Base-by-base conservation (phyloP, 1,140 invertebrate species). In the Mylabris phalerata region DNA sequence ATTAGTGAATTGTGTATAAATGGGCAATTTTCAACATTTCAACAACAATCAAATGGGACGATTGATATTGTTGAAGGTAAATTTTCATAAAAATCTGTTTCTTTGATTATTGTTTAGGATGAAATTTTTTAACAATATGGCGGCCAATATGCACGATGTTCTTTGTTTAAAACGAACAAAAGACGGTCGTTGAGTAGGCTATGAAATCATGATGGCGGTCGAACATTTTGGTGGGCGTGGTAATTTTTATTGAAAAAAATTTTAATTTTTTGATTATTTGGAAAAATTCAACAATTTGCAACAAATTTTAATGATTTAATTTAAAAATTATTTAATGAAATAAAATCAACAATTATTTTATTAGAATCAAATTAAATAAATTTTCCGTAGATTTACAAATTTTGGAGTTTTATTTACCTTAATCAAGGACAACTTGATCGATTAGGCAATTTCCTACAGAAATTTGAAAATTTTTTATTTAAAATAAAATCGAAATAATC, bases 101-200 rank as follows among this genome's bases (percentile, higher is more conserved):
- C 4, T 32, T 32, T 73, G 9, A 42, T 71, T 63, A 50, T 69
- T 66, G 68, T 67, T 69, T 71, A 66, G 67, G 64, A 45, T 42
- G 60, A 66, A 63, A 67, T 64, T 73, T 70, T 63, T 64, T 68
- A 61, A 3, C 67, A 75, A 76, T 65, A 75, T 75, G 73, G 74
- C 73, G 71, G 46, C 66, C 32, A 7, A 32, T 32, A 32, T 32
- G 32, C 7, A 5, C 7, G 7, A 32, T 4, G 19, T 19, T 19
- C 19, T 32, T 32, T 5, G 32, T 7, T 4, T 32, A 32, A 7
- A 4, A 7, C 41, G 47, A 58, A 68, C 61, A 68, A 67, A 67
- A 63, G 64, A 19, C 19, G 19, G 19, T 19, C 59, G 64, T 59
- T 47, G 55, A 56, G 54, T 32, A 32, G 32, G 32, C 32, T 7